phyloP scores from a whole-genome alignment of 2,113 vertebrate genomes.

The Lota lota region DNA sequence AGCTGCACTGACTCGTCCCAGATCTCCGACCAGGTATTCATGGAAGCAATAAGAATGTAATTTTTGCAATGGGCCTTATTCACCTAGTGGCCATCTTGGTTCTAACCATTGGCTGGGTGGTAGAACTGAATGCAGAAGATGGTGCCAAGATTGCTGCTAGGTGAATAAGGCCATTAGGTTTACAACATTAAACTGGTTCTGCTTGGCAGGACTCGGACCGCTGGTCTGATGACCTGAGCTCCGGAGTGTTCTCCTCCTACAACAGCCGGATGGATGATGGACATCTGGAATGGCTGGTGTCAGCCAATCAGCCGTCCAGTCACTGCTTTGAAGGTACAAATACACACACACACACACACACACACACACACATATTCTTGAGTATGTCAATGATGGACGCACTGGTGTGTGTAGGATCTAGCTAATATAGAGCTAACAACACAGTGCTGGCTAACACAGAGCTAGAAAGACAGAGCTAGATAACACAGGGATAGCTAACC shows the following conservation, averaged over 20 bases:
- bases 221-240: slow-evolving; percentile 90
- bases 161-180: background rate
- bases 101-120: too few relatives aligned
- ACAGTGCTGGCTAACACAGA: background rate
- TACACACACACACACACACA: background rate
- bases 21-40: slow-evolving; percentile 76
- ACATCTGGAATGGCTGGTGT: slow-evolving; percentile 76
- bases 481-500: too few relatives aligned
- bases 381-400: too few relatives aligned
- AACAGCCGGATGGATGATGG: slow-evolving; percentile 79
- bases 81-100: too few relatives aligned
- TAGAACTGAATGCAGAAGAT: too few relatives aligned
- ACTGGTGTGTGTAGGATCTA: too few relatives aligned
- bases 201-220: slow-evolving; percentile 76
- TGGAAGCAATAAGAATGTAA: too few relatives aligned
- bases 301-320: slow-evolving; percentile 69
- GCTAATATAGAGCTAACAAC: too few relatives aligned
- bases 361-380: too few relatives aligned
- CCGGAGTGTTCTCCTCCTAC: slow-evolving; percentile 90
- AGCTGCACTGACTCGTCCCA: slow-evolving; percentile 80
- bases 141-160: too few relatives aligned
- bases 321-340: slow-evolving; percentile 83
- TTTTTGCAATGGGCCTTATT: too few relatives aligned
- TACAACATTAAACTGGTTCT: background rate
- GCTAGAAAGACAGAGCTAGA: too few relatives aligned